Conservation (phyloP, 2,797 vertebrate genomes). For the Tolypeutes matacus region DNA sequence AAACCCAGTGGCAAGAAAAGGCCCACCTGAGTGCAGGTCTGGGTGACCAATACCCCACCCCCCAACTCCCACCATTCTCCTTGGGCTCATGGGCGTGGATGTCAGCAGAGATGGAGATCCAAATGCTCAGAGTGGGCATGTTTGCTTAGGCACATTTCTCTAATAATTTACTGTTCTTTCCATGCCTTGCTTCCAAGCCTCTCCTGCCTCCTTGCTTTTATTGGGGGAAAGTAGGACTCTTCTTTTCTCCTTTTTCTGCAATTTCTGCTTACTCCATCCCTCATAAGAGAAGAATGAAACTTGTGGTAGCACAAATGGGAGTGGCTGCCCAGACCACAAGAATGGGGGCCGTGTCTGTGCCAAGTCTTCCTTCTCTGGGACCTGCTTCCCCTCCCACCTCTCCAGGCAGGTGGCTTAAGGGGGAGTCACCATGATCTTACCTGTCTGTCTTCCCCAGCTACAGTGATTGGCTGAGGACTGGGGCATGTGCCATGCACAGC, state of each 20-base stretch:
- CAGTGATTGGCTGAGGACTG: neutral
- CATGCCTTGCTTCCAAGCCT: neutral
- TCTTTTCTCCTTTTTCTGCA: neutral
- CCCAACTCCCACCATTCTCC: accelerated
- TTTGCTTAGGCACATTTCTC: neutral
- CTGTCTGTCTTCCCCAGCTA: neutral
- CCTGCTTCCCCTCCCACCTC: neutral
- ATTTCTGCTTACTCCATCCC: neutral
- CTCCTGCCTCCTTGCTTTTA: neutral
- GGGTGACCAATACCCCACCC: neutral
- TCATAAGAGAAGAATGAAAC: slow-evolving; percentile 4
- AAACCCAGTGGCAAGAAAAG: slow-evolving; percentile 37
- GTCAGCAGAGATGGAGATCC: neutral
- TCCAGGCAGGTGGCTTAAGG: neutral
- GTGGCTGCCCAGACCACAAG: neutral
- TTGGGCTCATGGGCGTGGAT: neutral
- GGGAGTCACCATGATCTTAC: neutral
- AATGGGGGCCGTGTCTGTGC: neutral
- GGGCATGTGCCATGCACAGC: neutral
- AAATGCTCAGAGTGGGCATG: neutral
- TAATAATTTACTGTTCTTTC: neutral
- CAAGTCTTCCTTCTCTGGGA: neutral
- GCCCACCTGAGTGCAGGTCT: neutral
- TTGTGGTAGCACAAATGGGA: neutral
- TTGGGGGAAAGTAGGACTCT: neutral